Conservation (phyloP, 2,797 vertebrate genomes). For the Labeo calbasu region DNA sequence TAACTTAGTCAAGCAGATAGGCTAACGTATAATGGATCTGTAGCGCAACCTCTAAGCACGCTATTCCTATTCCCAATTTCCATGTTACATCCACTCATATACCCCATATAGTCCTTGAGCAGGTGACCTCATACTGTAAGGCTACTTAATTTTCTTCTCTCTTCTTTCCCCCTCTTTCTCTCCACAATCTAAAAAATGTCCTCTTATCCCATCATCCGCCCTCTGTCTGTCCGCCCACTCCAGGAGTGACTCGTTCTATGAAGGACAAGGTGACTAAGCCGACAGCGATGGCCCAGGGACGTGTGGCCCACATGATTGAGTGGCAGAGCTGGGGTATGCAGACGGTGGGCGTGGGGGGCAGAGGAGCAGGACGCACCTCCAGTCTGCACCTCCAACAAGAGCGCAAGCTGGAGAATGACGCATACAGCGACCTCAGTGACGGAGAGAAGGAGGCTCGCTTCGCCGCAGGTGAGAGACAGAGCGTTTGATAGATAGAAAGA, state of each 20-base stretch:
- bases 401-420: constrained; percentile 84
- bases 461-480: constrained; percentile 83
- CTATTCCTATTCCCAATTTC: constrained; percentile 8
- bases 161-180: not conserved
- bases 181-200: not conserved
- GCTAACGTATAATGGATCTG: not conserved
- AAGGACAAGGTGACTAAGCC: constrained; percentile 98
- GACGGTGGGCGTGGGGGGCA: constrained; percentile 84
- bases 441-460: constrained; percentile 98
- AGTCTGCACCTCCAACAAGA: constrained; percentile 84
- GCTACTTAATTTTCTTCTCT: constrained; percentile 1
- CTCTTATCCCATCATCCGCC: constrained; percentile 6
- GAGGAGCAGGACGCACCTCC: constrained; percentile 79
- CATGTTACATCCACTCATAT: not conserved
- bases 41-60: not conserved
- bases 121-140: not conserved
- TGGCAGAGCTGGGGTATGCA: constrained; percentile 97
- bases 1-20: not conserved
- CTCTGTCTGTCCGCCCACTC: constrained; percentile 43
- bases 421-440: constrained; percentile 97
- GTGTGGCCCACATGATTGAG: constrained; percentile 98
- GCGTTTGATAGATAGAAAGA: constrained; percentile 13
- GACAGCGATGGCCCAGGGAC: constrained; percentile 94
- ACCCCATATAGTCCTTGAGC: not conserved
- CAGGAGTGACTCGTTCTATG: constrained; percentile 93